Conservation (phyloP, 2,797 vertebrate species). For the Lepilemur septentrionalis region DNA sequence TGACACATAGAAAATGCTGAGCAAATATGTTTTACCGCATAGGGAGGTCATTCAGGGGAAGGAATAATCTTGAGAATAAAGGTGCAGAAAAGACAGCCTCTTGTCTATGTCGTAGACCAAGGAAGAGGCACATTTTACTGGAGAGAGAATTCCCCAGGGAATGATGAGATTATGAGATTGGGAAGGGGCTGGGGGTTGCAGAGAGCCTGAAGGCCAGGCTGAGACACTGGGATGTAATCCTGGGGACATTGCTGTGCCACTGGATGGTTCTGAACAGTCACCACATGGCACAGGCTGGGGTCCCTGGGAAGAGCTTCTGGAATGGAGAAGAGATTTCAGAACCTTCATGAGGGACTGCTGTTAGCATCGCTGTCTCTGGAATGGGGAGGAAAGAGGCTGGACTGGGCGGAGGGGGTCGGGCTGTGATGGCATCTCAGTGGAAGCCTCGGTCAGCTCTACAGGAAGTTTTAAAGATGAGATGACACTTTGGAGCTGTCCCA, state of each 20-base stretch:
- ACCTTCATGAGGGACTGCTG: neutral
- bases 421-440: neutral
- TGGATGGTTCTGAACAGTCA: neutral
- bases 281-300: neutral
- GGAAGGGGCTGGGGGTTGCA: neutral
- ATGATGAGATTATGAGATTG: neutral
- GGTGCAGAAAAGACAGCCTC: neutral
- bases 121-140: neutral
- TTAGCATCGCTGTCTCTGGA: neutral
- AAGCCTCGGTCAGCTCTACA: neutral
- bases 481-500: neutral
- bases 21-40: neutral
- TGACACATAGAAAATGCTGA: neutral
- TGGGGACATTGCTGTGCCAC: neutral
- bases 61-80: neutral
- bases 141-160: neutral
- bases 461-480: neutral
- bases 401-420: neutral
- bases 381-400: too few relatives aligned
- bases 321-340: neutral
- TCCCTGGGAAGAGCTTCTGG: neutral
- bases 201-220: neutral
- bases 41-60: neutral
- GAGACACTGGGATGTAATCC: neutral
- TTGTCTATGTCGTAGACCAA: neutral